Percentiles rank a stretch among this genome's conserved stretches.
These are phyloP conservation scores for Tyrophagus putrescentiae DNA, from an alignment of 1,140 invertebrate genomes.

Conservation along the genomic window DNA sequence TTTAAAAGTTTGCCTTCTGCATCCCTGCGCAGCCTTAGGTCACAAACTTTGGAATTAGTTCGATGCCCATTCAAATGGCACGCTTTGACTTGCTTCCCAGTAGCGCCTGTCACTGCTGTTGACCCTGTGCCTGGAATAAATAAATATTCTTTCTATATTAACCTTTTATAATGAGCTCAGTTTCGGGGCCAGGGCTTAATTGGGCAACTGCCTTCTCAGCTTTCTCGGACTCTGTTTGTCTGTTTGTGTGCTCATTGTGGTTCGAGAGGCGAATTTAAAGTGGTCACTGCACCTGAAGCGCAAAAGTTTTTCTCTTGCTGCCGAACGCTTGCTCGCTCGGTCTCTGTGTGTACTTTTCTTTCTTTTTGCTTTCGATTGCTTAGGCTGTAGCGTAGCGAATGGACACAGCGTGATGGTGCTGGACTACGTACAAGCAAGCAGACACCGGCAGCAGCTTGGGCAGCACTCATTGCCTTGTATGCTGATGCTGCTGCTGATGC, in stretches of 20 bases:
- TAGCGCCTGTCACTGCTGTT: not conserved
- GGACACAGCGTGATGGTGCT: too few species aligned
- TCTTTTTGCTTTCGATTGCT: too few species aligned
- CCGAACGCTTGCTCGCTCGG: too few species aligned
- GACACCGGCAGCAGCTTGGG: not conserved
- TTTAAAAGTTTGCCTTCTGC: not conserved
- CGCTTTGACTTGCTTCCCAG: not conserved
- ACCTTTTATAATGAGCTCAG: not conserved
- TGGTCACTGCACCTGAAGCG: not conserved
- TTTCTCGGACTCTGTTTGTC: too few species aligned
- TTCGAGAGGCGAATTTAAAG: not conserved
- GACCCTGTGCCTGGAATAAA: not conserved
- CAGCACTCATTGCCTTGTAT: not conserved
- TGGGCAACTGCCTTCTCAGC: not conserved
- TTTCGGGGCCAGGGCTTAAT: not conserved
- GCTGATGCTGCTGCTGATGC: too few species aligned
- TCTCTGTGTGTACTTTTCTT: too few species aligned
- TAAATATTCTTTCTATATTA: not conserved
- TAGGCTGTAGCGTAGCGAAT: too few species aligned
- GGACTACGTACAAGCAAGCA: too few species aligned
- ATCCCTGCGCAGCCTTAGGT: not conserved
- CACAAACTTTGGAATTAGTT: conserved; percentile 11
- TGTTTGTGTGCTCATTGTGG: too few species aligned
- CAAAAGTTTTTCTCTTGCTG: too few species aligned
- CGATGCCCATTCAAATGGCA: conserved; percentile 10